Evolutionary conservation across 2,888 invertebrate species (phyloP).

Genomic region (Steromphala cineraria): DNA sequence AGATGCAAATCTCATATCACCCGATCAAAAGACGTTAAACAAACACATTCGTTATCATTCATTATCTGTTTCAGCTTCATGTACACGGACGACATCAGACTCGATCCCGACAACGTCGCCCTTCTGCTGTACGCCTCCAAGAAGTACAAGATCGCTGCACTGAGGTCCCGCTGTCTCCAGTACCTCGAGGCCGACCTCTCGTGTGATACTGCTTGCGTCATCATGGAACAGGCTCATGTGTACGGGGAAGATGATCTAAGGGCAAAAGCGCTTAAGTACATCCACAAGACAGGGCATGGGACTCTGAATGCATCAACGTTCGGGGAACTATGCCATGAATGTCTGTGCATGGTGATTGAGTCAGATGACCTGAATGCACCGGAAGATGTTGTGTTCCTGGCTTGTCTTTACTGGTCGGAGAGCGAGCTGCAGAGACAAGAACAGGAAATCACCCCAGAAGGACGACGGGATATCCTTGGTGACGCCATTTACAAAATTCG

Average conservation of each 20-base stretch:
- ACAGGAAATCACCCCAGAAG: slow-evolving; percentile 30
- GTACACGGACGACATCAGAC: slow-evolving; percentile 81
- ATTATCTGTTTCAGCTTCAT: slow-evolving; percentile 78
- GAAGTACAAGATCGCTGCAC: slow-evolving; percentile 83
- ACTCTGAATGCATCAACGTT: slow-evolving; percentile 79
- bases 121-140: slow-evolving; percentile 85
- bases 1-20: not conserved
- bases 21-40: no score
- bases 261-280: slow-evolving; percentile 81
- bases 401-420: slow-evolving; percentile 55
- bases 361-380: slow-evolving; percentile 83
- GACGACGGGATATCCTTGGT: slow-evolving; percentile 49
- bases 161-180: slow-evolving; percentile 83
- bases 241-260: slow-evolving; percentile 77
- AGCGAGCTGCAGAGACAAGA: slow-evolving; percentile 53
- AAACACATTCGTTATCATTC: no score
- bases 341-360: slow-evolving; percentile 81
- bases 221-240: slow-evolving; percentile 52
- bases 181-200: slow-evolving; percentile 82
- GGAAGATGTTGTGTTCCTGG: slow-evolving; percentile 55
- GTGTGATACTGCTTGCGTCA: slow-evolving; percentile 79
- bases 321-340: slow-evolving; percentile 81
- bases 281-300: slow-evolving; percentile 79
- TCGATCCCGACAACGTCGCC: slow-evolving; percentile 80
- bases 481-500: slow-evolving; percentile 53